phyloP scores from a whole-genome alignment of 2,113 vertebrate species.

The Mohoua ochrocephala region DNA sequence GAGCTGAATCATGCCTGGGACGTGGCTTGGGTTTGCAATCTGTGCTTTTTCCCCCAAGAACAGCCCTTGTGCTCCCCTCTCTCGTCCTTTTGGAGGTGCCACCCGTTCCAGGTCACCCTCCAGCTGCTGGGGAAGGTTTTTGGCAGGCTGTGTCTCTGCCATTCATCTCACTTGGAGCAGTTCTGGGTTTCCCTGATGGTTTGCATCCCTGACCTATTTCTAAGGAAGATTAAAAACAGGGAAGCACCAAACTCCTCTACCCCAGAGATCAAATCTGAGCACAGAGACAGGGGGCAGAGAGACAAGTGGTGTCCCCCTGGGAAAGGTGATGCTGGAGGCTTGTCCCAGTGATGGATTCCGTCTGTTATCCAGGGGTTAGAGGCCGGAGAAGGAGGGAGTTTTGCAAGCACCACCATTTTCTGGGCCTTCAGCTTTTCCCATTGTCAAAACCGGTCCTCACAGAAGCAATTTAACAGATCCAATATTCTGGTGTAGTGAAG shows the following conservation, averaged over 20 bases:
- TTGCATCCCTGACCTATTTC: not conserved
- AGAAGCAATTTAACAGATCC: constrained; percentile 28
- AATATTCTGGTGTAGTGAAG: constrained; percentile 59
- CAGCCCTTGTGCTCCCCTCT: not conserved
- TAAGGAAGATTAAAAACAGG: not conserved
- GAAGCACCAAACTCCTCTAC: not conserved
- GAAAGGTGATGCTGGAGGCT: not conserved
- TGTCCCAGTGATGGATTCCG: not conserved
- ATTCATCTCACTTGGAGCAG: not conserved
- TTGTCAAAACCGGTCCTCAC: not conserved
- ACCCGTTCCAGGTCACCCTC: not conserved
- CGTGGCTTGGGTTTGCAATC: not conserved
- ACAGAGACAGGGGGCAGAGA: not conserved
- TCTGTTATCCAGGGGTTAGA: not conserved
- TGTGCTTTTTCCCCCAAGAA: not conserved
- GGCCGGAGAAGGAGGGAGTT: not conserved
- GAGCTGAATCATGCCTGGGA: not conserved
- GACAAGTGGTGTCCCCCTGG: not conserved
- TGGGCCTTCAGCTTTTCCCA: constrained; percentile 18
- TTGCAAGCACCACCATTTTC: not conserved
- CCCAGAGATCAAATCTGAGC: not conserved
- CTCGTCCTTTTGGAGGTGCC: not conserved
- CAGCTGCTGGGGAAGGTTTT: not conserved
- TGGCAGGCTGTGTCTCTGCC: not conserved
- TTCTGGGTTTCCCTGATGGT: not conserved